These are phyloP conservation scores for Drosophila nannoptera DNA, from an alignment of 1,140 invertebrate genomes.

Conservation along the genomic window DNA sequence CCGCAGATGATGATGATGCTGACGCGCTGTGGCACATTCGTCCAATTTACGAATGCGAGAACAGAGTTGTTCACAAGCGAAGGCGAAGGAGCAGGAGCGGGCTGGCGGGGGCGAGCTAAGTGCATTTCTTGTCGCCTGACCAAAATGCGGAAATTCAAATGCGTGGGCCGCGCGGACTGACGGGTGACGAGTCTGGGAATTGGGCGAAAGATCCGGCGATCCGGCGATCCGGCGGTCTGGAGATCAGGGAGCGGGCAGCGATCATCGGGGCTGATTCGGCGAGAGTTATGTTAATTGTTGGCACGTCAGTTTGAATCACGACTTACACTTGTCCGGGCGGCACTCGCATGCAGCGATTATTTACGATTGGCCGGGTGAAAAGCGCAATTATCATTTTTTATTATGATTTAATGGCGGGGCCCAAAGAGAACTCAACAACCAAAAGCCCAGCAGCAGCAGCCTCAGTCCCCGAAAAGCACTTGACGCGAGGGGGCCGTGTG, in stretches of 20 bases:
- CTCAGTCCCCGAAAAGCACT: constrained; percentile 10
- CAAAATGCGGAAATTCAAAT: constrained; percentile 68
- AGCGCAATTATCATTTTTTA: constrained; percentile 76
- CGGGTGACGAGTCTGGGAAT: constrained; percentile 8
- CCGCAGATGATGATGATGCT: constrained; percentile 1
- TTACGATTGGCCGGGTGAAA: constrained; percentile 66
- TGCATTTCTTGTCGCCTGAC: constrained; percentile 29
- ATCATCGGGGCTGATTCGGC: background rate
- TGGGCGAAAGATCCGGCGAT: background rate
- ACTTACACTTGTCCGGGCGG: constrained; percentile 68
- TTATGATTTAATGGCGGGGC: constrained; percentile 68
- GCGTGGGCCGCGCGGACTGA: constrained; percentile 48
- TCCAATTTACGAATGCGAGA: constrained; percentile 57
- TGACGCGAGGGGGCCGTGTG: constrained; percentile 31
- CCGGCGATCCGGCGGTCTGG: background rate
- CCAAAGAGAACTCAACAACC: constrained; percentile 6
- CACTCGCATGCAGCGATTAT: constrained; percentile 60
- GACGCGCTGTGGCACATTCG: constrained; percentile 20
- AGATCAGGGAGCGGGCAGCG: background rate
- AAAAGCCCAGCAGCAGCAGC: constrained; percentile 16
- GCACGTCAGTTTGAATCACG: constrained; percentile 73
- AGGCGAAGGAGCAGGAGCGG: constrained; percentile 33
- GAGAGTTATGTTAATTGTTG: constrained; percentile 75
- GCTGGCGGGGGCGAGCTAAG: constrained; percentile 9
- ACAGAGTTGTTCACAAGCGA: constrained; percentile 59